These are phyloP conservation scores for Harpegnathos saltator DNA, from an alignment of 1,140 invertebrate genomes.

Conservation along the genomic window DNA sequence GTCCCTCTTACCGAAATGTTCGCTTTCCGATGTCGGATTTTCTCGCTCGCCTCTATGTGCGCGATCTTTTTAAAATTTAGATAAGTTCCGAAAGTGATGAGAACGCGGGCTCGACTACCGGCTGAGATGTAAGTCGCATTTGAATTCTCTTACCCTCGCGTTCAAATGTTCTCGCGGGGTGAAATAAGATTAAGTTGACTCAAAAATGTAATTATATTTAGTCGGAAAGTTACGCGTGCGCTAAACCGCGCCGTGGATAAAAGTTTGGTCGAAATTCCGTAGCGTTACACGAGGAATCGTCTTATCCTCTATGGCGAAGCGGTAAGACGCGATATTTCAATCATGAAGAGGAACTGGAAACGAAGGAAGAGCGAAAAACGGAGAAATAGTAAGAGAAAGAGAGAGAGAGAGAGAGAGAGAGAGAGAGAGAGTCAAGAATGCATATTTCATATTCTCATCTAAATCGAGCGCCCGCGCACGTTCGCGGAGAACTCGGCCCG, in stretches of 20 bases:
- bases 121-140: conserved; percentile 10
- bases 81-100: conserved; percentile 11
- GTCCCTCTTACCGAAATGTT: conserved; percentile 7
- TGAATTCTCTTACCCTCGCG: neutral
- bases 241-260: neutral
- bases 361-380: too few relatives aligned
- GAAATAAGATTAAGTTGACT: conserved; percentile 15
- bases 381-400: neutral
- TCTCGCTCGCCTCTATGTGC: neutral
- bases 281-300: conserved; percentile 5
- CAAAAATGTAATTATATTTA: conserved; percentile 40
- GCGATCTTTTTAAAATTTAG: conserved; percentile 50
- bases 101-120: neutral
- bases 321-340: conserved; percentile 52
- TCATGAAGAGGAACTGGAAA: conserved; percentile 22
- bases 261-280: neutral
- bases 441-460: conserved; percentile 51
- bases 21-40: neutral
- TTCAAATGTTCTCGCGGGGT: conserved; percentile 19
- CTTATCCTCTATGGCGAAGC: neutral
- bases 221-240: conserved; percentile 4
- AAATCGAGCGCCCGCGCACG: neutral
- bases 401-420: neutral
- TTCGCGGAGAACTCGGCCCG: conserved; percentile 20
- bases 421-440: conserved; percentile 29